phyloP scores from a whole-genome alignment of 92 coral and sea anemone species.

The Siderastrea siderea region DNA sequence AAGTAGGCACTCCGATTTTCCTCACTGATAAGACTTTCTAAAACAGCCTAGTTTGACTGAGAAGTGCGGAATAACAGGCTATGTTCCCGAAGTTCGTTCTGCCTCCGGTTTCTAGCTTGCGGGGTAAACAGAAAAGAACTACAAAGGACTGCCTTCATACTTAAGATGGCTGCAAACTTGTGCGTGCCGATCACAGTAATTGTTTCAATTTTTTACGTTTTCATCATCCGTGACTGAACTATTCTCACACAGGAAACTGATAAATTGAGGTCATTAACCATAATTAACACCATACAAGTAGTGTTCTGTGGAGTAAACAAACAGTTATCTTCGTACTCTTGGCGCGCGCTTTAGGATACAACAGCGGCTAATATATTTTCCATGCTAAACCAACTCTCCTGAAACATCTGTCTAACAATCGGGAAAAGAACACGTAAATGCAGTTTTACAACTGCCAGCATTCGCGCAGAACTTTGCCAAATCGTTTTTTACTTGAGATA shows the following conservation, averaged over 20 bases:
- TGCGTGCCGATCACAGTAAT: not conserved
- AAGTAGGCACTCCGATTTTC: too few relatives aligned
- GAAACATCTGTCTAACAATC: too few relatives aligned
- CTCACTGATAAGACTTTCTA: too few relatives aligned
- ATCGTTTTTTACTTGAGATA: too few relatives aligned
- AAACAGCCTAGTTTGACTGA: too few relatives aligned
- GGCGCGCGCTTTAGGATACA: not conserved
- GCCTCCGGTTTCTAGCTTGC: too few relatives aligned
- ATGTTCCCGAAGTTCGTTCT: too few relatives aligned
- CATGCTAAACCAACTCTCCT: not conserved
- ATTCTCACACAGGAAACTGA: not conserved
- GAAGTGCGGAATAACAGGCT: too few relatives aligned
- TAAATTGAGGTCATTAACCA: constrained; percentile 8
- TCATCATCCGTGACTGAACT: not conserved
- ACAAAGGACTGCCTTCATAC: too few relatives aligned
- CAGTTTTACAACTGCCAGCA: not conserved
- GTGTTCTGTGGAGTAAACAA: constrained; percentile 1
- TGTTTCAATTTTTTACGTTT: not conserved
- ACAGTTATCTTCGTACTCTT: constrained; percentile 7
- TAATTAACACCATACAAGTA: constrained; percentile 40
- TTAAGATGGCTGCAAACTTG: not conserved
- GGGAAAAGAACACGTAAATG: too few relatives aligned
- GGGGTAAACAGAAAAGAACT: too few relatives aligned
- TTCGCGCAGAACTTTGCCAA: not conserved
- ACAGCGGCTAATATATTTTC: not conserved